A percentile compares a stretch with the other conserved stretches of the same genome.
phyloP scores from a whole-genome alignment of 1,140 invertebrate genomes.

The Hormaphis cornu region DNA sequence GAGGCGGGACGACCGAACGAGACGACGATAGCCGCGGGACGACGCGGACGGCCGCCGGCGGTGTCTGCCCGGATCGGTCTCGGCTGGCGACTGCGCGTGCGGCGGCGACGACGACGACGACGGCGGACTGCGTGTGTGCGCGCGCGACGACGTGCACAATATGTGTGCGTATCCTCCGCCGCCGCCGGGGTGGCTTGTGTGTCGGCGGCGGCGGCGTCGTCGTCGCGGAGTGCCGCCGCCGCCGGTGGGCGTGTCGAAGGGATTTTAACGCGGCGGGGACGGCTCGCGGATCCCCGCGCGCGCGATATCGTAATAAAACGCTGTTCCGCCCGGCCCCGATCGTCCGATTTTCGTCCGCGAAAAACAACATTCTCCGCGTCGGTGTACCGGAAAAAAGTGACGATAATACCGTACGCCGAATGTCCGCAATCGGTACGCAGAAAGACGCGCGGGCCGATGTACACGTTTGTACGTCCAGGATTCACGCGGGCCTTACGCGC shows the following conservation, averaged over 20 bases:
- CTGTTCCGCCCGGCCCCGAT: not conserved
- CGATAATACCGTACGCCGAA: too few species aligned
- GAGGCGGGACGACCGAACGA: not conserved
- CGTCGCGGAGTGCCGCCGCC: not conserved
- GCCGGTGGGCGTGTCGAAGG: conserved; percentile 24
- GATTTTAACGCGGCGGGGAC: conserved; percentile 25
- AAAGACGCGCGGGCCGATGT: too few species aligned
- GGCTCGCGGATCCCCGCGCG: too few species aligned
- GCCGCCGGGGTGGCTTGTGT: conserved; percentile 23
- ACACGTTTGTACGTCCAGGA: too few species aligned
- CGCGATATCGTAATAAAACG: too few species aligned
- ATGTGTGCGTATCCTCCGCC: conserved; percentile 9
- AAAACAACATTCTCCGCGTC: too few species aligned
- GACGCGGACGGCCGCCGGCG: too few species aligned
- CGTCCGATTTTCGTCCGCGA: not conserved
- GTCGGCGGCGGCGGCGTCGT: not conserved
- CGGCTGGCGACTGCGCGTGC: not conserved
- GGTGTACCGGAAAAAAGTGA: too few species aligned
- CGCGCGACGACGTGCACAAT: conserved; percentile 27
- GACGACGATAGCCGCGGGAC: not conserved
- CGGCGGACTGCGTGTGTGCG: not conserved
- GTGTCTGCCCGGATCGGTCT: not conserved
- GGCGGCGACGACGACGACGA: not conserved
- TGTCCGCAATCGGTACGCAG: too few species aligned
- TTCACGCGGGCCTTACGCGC: too few species aligned